Percentiles rank a stretch among this genome's conserved stretches.
Evolutionary conservation across 2,797 vertebrate genomes (phyloP).

Genomic region (Scarus forsteni): DNA sequence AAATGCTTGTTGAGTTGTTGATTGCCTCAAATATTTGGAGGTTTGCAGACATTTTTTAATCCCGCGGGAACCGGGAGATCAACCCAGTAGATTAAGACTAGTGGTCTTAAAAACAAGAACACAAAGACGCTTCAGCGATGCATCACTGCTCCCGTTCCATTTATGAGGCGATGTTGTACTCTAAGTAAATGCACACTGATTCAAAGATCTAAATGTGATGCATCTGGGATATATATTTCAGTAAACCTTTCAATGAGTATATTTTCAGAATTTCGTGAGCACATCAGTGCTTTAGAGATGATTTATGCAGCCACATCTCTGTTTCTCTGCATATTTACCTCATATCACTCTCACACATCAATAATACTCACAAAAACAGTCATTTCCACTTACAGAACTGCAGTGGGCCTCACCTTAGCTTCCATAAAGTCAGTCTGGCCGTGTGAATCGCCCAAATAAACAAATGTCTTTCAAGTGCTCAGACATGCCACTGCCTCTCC

Average conservation of each 20-base stretch:
- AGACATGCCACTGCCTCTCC: constrained; percentile 77
- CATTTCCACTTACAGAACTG: constrained; percentile 40
- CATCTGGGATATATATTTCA: constrained; percentile 52
- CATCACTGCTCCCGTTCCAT: constrained; percentile 50
- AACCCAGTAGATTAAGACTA: constrained; percentile 81
- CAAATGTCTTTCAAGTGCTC: constrained; percentile 85
- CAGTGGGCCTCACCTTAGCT: constrained; percentile 56
- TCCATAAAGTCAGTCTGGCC: constrained; percentile 70
- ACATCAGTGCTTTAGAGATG: constrained; percentile 33
- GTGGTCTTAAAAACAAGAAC: constrained; percentile 72
- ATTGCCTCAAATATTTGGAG: constrained; percentile 85
- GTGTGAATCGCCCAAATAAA: constrained; percentile 80
- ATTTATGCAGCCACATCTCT: constrained; percentile 43
- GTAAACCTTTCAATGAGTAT: constrained; percentile 29
- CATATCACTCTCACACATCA: constrained; percentile 38
- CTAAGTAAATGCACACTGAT: constrained; percentile 55
- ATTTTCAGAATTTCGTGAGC: constrained; percentile 43
- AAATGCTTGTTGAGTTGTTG: constrained; percentile 84
- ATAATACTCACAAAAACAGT: constrained; percentile 21
- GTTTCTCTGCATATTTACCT: constrained; percentile 43
- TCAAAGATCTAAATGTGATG: constrained; percentile 59
- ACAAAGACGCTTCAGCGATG: constrained; percentile 61
- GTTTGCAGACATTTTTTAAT: constrained; percentile 82
- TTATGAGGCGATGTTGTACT: constrained; percentile 35
- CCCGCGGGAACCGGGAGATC: constrained; percentile 77